Percentiles rank a stretch among this genome's conserved stretches.
Evolutionary conservation across 2,888 invertebrate species (phyloP).

Genomic region (Acanthosoma haemorrhoidale): DNA sequence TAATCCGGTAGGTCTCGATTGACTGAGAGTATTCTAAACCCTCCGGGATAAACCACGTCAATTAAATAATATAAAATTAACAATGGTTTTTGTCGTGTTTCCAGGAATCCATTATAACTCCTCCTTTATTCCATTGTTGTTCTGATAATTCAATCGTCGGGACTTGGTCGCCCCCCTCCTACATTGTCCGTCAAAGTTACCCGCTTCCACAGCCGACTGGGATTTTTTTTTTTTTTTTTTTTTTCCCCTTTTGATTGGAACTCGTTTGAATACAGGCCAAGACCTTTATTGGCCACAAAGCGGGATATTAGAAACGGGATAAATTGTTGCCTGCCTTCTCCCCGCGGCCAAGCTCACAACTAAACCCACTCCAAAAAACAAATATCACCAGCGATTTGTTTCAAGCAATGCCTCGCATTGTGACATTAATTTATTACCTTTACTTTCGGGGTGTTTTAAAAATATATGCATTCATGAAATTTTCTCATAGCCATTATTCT

Average conservation of each 20-base stretch:
- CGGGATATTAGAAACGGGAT: conserved; percentile 2
- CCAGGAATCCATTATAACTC: not conserved
- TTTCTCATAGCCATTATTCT: no score
- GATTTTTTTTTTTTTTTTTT: conserved; percentile 1
- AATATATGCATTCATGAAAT: no score
- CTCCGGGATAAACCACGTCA: not conserved
- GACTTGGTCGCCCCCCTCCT: not conserved
- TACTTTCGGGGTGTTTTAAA: no score
- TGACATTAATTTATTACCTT: no score
- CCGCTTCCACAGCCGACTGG: not conserved
- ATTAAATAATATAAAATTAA: conserved; percentile 26
- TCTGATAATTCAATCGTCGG: conserved; percentile 19
- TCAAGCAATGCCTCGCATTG: no score
- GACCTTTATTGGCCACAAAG: conserved; percentile 25
- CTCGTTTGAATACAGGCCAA: conserved; percentile 27
- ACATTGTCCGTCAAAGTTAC: conserved; percentile 24
- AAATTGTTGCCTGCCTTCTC: not conserved
- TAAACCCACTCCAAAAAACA: not conserved
- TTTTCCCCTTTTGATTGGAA: conserved; percentile 16
- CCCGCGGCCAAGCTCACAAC: not conserved
- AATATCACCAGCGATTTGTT: no score
- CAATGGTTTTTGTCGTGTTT: conserved; percentile 15
- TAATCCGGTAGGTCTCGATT: no score
- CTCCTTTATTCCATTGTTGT: conserved; percentile 26
- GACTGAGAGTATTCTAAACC: no score